These are phyloP conservation scores for Drosophila tsacasi DNA, from an alignment of 1,140 invertebrate genomes.

Conservation along the genomic window DNA sequence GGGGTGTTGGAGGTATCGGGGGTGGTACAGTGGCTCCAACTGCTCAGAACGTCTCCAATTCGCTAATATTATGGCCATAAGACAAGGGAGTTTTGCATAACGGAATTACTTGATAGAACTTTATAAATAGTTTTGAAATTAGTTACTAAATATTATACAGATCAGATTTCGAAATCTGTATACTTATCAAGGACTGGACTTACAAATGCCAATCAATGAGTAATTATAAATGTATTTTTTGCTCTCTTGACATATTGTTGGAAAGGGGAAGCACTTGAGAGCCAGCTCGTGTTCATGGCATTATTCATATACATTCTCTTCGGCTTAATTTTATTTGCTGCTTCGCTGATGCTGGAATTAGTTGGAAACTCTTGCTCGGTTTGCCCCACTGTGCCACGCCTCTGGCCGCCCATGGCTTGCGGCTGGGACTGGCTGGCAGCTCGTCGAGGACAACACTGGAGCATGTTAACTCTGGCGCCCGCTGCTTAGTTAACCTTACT, in stretches of 20 bases:
- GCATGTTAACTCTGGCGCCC: slow-evolving; percentile 64
- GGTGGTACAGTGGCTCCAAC: slow-evolving; percentile 17
- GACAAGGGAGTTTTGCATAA: neutral
- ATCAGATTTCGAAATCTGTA: neutral
- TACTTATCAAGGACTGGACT: too few relatives aligned
- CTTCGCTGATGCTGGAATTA: too few relatives aligned
- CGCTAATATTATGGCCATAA: neutral
- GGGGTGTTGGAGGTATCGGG: neutral
- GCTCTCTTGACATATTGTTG: too few relatives aligned
- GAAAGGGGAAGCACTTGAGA: too few relatives aligned
- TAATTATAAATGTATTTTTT: too few relatives aligned
- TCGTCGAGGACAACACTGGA: slow-evolving; percentile 5
- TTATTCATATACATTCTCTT: too few relatives aligned
- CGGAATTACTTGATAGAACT: neutral
- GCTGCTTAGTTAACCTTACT: slow-evolving; percentile 74
- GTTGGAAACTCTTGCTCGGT: too few relatives aligned
- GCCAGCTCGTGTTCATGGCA: too few relatives aligned
- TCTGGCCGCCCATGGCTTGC: slow-evolving; percentile 4
- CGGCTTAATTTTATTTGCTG: neutral
- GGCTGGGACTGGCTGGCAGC: slow-evolving; percentile 22
- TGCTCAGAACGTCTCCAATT: neutral
- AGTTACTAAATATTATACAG: neutral
- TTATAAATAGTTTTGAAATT: neutral
- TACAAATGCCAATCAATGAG: too few relatives aligned
- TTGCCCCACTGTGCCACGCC: slow-evolving; percentile 21